phyloP scores from a whole-genome alignment of 2,888 invertebrate genomes.

The Cryptocheilus praepositus region DNA sequence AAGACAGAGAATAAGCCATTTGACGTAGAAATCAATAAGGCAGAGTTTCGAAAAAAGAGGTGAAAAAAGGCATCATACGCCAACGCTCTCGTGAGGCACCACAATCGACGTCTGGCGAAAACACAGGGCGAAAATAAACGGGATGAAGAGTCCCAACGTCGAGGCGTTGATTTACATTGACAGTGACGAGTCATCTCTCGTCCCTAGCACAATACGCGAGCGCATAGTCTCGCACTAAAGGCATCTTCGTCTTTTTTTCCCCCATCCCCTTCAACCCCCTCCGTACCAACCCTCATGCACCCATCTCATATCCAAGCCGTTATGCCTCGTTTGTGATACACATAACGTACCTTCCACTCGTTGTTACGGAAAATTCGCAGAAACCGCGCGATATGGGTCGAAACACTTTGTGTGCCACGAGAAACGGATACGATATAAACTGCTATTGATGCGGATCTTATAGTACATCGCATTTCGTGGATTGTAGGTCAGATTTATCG shows the following conservation, averaged over 20 bases:
- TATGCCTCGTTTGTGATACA: conserved; percentile 9
- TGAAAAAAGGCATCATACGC: conserved; percentile 20
- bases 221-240: neutral
- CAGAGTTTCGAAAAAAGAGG: conserved; percentile 34
- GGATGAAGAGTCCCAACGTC: conserved; percentile 28
- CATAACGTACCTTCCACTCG: conserved; percentile 13
- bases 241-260: neutral
- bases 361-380: conserved; percentile 16
- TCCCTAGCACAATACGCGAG: conserved; percentile 22
- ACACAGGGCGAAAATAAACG: conserved; percentile 36
- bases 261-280: neutral
- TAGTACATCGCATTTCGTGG: no score
- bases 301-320: neutral
- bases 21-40: conserved; percentile 54
- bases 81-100: neutral
- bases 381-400: no score
- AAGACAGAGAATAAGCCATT: conserved; percentile 34
- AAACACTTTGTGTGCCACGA: no score
- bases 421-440: no score
- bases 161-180: conserved; percentile 49
- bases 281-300: conserved; percentile 7
- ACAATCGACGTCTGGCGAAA: conserved; percentile 34
- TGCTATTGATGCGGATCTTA: no score
- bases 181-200: conserved; percentile 43
- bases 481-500: no score